These are phyloP conservation scores for Micrastur ruficollis DNA, from an alignment of 2,797 vertebrate genomes.

Conservation along the genomic window DNA sequence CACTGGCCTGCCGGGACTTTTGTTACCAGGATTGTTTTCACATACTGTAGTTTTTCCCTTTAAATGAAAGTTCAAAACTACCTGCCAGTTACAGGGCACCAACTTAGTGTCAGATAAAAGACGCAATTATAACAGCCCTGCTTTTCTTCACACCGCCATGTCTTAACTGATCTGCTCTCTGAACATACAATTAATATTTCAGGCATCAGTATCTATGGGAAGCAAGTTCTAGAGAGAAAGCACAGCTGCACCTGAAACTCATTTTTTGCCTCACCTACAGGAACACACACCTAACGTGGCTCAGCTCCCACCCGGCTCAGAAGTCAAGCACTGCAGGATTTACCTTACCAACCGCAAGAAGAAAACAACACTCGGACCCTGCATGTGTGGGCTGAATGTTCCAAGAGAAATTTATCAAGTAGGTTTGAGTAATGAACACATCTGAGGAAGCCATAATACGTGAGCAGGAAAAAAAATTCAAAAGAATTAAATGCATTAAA, in stretches of 20 bases:
- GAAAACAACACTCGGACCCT: not conserved
- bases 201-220: not conserved
- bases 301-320: not conserved
- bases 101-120: not conserved
- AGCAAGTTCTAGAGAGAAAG: not conserved
- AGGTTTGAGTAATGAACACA: not conserved
- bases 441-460: not conserved
- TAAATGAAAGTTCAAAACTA: not conserved
- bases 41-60: not conserved
- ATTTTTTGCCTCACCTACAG: not conserved
- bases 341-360: fast-evolving
- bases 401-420: not conserved
- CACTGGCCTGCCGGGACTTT: fast-evolving
- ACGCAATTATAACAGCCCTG: not conserved
- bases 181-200: not conserved
- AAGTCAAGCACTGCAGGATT: not conserved
- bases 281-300: not conserved
- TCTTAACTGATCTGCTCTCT: not conserved
- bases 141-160: not conserved
- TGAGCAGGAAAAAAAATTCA: not conserved
- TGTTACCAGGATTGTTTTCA: not conserved
- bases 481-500: not conserved
- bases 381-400: not conserved
- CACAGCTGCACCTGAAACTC: not conserved
- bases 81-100: no score